phyloP scores from a whole-genome alignment of 2,797 vertebrate genomes.

The Lepus townsendii region DNA sequence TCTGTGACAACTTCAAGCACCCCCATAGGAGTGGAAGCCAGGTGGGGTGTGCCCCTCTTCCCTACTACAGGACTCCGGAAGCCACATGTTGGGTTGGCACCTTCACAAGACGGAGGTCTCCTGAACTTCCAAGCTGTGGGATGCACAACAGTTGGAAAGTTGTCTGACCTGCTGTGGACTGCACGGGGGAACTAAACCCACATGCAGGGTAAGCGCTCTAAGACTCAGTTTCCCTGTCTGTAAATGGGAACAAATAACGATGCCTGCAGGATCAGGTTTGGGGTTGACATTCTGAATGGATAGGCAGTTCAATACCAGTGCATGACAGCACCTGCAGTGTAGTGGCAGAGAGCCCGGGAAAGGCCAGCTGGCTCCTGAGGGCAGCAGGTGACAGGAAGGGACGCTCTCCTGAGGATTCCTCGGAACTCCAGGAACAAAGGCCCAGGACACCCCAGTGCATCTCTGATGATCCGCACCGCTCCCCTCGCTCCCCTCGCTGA shows the following conservation, averaged over 20 bases:
- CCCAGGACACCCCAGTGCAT: background rate
- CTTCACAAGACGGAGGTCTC: background rate
- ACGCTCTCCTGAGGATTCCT: background rate
- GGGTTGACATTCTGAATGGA: background rate
- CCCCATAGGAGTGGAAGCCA: background rate
- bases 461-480: rapidly evolving
- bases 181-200: background rate
- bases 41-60: background rate
- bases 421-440: background rate
- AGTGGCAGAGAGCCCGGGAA: background rate
- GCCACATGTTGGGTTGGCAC: background rate
- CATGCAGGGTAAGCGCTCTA: background rate
- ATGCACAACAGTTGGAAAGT: background rate
- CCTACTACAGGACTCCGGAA: background rate
- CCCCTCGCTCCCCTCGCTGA: background rate
- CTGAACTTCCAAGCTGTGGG: background rate
- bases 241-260: background rate
- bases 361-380: background rate
- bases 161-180: background rate
- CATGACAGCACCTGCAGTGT: rapidly evolving
- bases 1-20: too few relatives aligned
- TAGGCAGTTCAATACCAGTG: background rate
- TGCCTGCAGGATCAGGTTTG: too few relatives aligned
- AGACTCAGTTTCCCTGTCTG: background rate
- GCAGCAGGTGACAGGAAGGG: background rate